Evolutionary conservation across 2,888 invertebrate genomes (phyloP).

Genomic region (Aphelenchoides bicaudatus): DNA sequence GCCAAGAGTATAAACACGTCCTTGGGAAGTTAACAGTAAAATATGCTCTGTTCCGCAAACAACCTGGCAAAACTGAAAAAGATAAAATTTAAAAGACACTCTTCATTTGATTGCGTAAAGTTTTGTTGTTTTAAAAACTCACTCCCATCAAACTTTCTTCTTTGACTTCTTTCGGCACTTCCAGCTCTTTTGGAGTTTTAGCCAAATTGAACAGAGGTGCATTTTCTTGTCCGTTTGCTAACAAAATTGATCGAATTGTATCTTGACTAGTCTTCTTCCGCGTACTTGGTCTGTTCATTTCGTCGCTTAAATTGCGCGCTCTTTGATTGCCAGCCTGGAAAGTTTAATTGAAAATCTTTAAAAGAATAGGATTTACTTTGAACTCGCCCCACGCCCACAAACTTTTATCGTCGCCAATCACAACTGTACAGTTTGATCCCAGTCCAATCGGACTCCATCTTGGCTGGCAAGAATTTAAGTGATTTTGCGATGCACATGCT

Average conservation of each 20-base stretch:
- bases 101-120: no score
- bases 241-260: slow-evolving; percentile 1
- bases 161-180: slow-evolving; percentile 3
- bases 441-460: slow-evolving; percentile 25
- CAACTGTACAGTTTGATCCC: slow-evolving; percentile 44
- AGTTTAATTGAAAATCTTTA: slow-evolving; percentile 21
- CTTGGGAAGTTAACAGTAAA: slow-evolving; percentile 42
- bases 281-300: slow-evolving; percentile 14
- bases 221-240: background rate
- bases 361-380: slow-evolving; percentile 36
- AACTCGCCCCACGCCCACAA: slow-evolving; percentile 50
- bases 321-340: background rate
- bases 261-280: slow-evolving; percentile 8
- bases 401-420: slow-evolving; percentile 42
- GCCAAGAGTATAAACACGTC: slow-evolving; percentile 45
- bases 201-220: slow-evolving; percentile 5
- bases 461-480: no score
- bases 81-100: slow-evolving; percentile 13
- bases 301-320: no score
- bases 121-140: background rate
- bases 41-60: slow-evolving; percentile 54
- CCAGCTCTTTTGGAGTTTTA: slow-evolving; percentile 3
- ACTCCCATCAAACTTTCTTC: slow-evolving; percentile 19
- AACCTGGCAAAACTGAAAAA: slow-evolving; percentile 37
- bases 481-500: background rate